phyloP scores from a whole-genome alignment of 2,797 vertebrate species.

The Xiphophorus birchmanni region DNA sequence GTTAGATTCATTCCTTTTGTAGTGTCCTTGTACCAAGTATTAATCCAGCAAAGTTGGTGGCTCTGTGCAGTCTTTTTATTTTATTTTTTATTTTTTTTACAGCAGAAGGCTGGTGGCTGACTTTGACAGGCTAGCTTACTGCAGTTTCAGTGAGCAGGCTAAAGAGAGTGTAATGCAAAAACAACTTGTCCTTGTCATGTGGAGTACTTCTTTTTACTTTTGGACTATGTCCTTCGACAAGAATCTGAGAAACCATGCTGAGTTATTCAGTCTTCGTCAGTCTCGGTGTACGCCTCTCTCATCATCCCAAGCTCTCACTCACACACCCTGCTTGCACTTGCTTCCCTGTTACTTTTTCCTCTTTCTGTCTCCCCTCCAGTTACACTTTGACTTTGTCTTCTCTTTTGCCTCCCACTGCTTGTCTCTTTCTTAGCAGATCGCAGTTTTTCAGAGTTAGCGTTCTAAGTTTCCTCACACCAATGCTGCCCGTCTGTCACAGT shows the following conservation, averaged over 20 bases:
- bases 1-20: constrained; percentile 22
- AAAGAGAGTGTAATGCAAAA: constrained; percentile 46
- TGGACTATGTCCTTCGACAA: constrained; percentile 49
- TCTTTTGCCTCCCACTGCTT: constrained; percentile 23
- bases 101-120: constrained; percentile 38
- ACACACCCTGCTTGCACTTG: constrained; percentile 19
- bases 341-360: constrained; percentile 47
- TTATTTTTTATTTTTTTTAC: constrained; percentile 24
- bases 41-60: constrained; percentile 27
- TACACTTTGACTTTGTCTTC: constrained; percentile 50
- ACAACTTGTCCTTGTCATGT: constrained; percentile 65
- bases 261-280: constrained; percentile 50
- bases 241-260: constrained; percentile 54
- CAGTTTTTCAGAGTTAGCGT: constrained; percentile 55
- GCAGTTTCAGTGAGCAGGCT: constrained; percentile 24
- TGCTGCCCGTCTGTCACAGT: constrained; percentile 47
- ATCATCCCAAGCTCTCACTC: constrained; percentile 43
- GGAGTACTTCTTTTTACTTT: constrained; percentile 40
- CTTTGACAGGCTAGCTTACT: constrained; percentile 41
- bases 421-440: constrained; percentile 10
- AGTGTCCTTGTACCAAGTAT: constrained; percentile 31
- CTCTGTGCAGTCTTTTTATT: constrained; percentile 22
- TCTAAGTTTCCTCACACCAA: constrained; percentile 40
- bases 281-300: constrained; percentile 36
- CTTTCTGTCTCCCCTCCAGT: constrained; percentile 45